Percentiles rank a stretch among this genome's conserved stretches.
These are phyloP conservation scores for Julus scandinavius DNA, from an alignment of 2,888 invertebrate species.

Conservation along the genomic window DNA sequence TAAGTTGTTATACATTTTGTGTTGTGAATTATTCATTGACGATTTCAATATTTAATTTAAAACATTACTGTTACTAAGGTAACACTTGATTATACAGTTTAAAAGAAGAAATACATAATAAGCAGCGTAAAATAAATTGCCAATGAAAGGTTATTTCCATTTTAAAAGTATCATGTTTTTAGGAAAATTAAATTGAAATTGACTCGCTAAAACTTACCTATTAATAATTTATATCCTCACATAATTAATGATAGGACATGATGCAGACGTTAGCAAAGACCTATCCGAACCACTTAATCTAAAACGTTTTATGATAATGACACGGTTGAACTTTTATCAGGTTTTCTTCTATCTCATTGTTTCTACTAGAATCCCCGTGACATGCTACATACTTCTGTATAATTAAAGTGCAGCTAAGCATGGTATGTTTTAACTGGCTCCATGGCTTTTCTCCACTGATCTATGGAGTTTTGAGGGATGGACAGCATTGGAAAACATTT, in stretches of 20 bases:
- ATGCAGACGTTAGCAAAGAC: neutral
- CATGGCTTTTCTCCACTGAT: neutral
- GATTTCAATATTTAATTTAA: too few relatives aligned
- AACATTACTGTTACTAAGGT: too few relatives aligned
- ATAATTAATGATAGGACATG: neutral
- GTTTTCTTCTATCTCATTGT: neutral
- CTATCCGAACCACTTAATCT: neutral
- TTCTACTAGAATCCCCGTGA: neutral
- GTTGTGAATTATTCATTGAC: too few relatives aligned
- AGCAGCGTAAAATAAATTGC: too few relatives aligned
- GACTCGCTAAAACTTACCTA: too few relatives aligned
- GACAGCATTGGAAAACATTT: slow-evolving; percentile 11
- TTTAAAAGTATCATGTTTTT: too few relatives aligned
- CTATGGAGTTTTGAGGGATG: slow-evolving; percentile 43
- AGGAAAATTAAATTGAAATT: too few relatives aligned
- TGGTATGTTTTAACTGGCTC: slow-evolving; percentile 36
- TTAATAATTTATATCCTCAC: neutral
- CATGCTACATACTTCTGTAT: neutral
- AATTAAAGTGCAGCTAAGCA: slow-evolving; percentile 46
- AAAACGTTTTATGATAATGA: neutral
- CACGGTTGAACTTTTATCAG: neutral
- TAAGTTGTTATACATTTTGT: too few relatives aligned
- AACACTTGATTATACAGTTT: too few relatives aligned
- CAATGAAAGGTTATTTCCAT: too few relatives aligned
- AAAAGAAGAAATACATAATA: too few relatives aligned